These are phyloP conservation scores for Lasioglossum vierecki DNA, from an alignment of 2,888 invertebrate species.

Conservation along the genomic window DNA sequence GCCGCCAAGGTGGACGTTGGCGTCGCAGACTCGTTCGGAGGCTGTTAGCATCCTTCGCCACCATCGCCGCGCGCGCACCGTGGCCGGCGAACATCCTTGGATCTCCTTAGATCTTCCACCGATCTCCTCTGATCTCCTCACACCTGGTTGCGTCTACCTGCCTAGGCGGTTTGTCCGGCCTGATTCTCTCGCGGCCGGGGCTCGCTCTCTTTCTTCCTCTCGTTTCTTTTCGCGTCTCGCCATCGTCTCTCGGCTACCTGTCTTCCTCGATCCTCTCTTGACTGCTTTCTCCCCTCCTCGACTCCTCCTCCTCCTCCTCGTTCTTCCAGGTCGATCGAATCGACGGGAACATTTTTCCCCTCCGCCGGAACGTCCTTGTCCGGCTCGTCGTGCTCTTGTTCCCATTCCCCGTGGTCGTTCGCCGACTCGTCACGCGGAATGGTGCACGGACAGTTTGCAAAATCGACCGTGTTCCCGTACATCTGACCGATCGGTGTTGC, in stretches of 20 bases:
- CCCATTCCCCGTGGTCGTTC: slow-evolving; percentile 53
- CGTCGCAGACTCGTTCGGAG: slow-evolving; percentile 74
- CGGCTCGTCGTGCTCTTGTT: slow-evolving; percentile 55
- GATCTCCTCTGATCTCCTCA: slow-evolving; percentile 78
- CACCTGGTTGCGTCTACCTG: slow-evolving; percentile 76
- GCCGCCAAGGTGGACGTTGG: slow-evolving; percentile 72
- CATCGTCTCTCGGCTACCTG: slow-evolving; percentile 69
- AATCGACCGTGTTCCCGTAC: slow-evolving; percentile 20
- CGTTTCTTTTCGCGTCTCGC: slow-evolving; percentile 43
- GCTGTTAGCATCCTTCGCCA: slow-evolving; percentile 78
- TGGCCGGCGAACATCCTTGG: slow-evolving; percentile 71
- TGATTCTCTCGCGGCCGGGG: slow-evolving; percentile 57
- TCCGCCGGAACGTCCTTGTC: slow-evolving; percentile 12
- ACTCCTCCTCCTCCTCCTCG: neutral
- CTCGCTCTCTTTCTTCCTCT: slow-evolving; percentile 22
- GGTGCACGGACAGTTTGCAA: slow-evolving; percentile 65
- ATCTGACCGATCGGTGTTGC: slow-evolving; percentile 24
- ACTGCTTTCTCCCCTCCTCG: slow-evolving; percentile 15
- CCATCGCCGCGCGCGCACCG: slow-evolving; percentile 61
- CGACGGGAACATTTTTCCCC: slow-evolving; percentile 55
- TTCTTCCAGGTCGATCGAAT: slow-evolving; percentile 28
- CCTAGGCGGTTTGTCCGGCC: slow-evolving; percentile 74
- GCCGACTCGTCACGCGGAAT: slow-evolving; percentile 72
- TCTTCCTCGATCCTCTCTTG: slow-evolving; percentile 65
- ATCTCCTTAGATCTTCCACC: slow-evolving; percentile 75